Percentiles rank a stretch among this genome's conserved stretches.
These are phyloP conservation scores for Capromys pilorides DNA, from an alignment of 2,797 vertebrate genomes.

Conservation along the genomic window DNA sequence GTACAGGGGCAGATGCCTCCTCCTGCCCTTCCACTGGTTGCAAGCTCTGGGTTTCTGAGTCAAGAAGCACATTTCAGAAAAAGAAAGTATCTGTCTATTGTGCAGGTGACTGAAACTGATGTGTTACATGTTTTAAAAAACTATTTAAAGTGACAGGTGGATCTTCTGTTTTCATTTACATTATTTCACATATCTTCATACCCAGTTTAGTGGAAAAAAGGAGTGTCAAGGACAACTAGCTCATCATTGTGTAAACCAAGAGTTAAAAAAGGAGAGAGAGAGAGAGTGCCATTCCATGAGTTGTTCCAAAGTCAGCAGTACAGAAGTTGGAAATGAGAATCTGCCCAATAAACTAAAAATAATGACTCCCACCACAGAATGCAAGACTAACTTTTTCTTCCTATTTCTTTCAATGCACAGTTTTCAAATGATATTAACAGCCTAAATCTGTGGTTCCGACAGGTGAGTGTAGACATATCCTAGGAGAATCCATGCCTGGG, in stretches of 20 bases:
- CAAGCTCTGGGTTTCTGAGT: background rate
- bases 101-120: background rate
- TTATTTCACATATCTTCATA: background rate
- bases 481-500: constrained; percentile 70
- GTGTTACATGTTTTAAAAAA: constrained; percentile 17
- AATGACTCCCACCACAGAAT: constrained; percentile 42
- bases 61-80: background rate
- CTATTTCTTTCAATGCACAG: constrained; percentile 69
- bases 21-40: background rate
- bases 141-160: background rate
- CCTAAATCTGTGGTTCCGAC: constrained; percentile 61
- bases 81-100: background rate
- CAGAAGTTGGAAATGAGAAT: background rate
- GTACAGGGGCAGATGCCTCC: fast-evolving
- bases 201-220: constrained; percentile 6
- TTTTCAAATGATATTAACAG: constrained; percentile 73
- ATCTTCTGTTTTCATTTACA: constrained; percentile 4
- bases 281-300: constrained; percentile 5
- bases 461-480: constrained; percentile 73
- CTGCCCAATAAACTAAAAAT: constrained; percentile 43
- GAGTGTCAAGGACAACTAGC: background rate
- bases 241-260: constrained; percentile 35
- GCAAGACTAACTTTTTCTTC: constrained; percentile 56
- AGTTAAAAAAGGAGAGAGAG: background rate
- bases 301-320: constrained; percentile 31